phyloP scores from a whole-genome alignment of 1,140 invertebrate species.

The roundworm (Caenorhabditis elegans) region DNA sequence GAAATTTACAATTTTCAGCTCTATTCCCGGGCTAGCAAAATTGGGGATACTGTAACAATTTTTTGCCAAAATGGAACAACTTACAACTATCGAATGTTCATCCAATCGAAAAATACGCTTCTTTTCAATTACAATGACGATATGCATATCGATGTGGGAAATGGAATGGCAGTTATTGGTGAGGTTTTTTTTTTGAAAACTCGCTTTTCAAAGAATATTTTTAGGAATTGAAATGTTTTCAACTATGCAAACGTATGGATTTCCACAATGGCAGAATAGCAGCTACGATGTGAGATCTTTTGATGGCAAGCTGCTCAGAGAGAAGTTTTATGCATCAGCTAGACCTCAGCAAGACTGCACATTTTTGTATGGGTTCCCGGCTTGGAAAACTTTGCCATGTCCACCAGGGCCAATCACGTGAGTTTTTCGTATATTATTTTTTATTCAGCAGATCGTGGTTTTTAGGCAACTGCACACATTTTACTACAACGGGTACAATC shows the following conservation, averaged over 20 bases:
- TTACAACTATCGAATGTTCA: conserved; percentile 6
- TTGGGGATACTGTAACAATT: not conserved
- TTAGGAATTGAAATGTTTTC: not conserved
- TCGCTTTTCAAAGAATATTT: too few species aligned
- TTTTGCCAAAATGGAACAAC: not conserved
- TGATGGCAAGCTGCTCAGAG: not conserved
- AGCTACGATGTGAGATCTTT: not conserved
- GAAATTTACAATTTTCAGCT: not conserved
- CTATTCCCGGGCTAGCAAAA: not conserved
- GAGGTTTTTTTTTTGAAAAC: not conserved
- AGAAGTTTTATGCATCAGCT: not conserved
- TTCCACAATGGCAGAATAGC: not conserved
- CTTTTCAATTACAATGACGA: not conserved
- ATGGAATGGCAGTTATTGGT: conserved; percentile 10
- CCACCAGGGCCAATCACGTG: not conserved
- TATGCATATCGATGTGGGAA: not conserved
- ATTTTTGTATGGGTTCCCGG: not conserved
- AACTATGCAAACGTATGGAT: conserved; percentile 11
- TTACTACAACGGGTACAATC: not conserved
- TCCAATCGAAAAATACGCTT: not conserved
- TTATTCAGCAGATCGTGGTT: too few species aligned
- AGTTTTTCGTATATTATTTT: too few species aligned
- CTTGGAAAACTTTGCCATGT: not conserved
- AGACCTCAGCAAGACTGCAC: not conserved
- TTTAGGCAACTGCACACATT: conserved; percentile 6